Conservation (phyloP, 2,113 vertebrate species). For the Osmerus mordax region DNA sequence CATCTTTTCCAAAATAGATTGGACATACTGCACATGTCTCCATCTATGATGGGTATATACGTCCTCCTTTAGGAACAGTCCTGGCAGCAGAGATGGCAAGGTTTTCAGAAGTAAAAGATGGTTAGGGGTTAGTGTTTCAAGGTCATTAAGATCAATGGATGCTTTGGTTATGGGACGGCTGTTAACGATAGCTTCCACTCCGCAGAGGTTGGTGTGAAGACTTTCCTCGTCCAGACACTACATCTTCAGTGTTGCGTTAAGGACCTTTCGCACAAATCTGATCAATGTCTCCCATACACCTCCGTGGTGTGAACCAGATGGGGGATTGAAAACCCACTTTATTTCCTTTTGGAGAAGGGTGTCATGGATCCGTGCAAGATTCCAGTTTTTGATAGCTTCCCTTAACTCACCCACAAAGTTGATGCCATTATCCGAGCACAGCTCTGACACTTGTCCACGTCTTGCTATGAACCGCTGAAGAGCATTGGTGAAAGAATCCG, state of each 20-base stretch:
- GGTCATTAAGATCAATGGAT: neutral
- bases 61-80: neutral
- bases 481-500: too few relatives aligned
- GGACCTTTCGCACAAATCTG: neutral
- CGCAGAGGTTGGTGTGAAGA: neutral
- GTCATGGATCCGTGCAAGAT: too few relatives aligned
- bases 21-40: neutral
- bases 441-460: too few relatives aligned
- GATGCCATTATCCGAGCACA: too few relatives aligned
- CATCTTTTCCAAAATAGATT: neutral
- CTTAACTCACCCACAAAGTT: too few relatives aligned
- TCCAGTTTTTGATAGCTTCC: too few relatives aligned
- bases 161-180: neutral
- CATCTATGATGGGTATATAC: neutral
- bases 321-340: conserved; percentile 4
- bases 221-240: neutral
- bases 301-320: neutral
- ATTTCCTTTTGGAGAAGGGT: neutral
- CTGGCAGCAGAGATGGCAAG: neutral
- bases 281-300: neutral
- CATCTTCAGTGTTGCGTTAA: neutral
- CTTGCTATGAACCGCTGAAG: too few relatives aligned
- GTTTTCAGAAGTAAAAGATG: too few relatives aligned
- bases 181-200: neutral
- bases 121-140: too few relatives aligned